Base-by-base conservation (phyloP, 92 coral and sea anemone species). In the Zoanthus sociatus region DNA sequence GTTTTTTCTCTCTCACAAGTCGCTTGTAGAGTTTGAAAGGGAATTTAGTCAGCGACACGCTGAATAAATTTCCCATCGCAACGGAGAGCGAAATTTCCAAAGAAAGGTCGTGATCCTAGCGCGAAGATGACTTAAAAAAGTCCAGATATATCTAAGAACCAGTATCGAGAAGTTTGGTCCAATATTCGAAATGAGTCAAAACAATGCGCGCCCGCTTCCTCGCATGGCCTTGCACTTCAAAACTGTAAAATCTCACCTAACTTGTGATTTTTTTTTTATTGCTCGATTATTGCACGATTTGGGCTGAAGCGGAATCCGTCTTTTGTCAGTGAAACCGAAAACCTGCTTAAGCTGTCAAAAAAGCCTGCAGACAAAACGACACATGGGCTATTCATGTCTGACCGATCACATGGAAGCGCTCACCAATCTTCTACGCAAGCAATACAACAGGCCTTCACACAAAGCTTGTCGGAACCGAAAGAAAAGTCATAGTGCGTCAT, bases 41-140 rank as follows among this genome's bases (percentile, higher is more conserved):
- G 31, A 67, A 81, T 81, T 66, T 66, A 15, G 85, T 14, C n/a
- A 81, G 30, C 58, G 75, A 46, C 14, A 71, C 37, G 70, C 85
- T 67, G 76, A 50, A 81, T 26, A 81, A 67, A 66, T 81, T 81
- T 81, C 85, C 85, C 85, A 81, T 81, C 70, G 75, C 85, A 64
- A 66, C 61, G 3, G 18, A 45, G 1, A 6, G 33, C 2, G 47
- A 5, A 55, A 12, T 4, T 12, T 12, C 12, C 68, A 20, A 32
- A 71, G 30, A 44, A 4, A 58, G 18, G 54, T 30, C 16, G 53
- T 30, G 60, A 15, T 64, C 37, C 75, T 4, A 20, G 58, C 75
- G 76, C 45, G 13, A 12, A 79, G 63, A 31, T 5, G 15, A 16
- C 61, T 46, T 81, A 9, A 71, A 44, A 12, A 73, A 66, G 26